Conservation (phyloP, 2,888 invertebrate species). For the Ornithoptera priamus region DNA sequence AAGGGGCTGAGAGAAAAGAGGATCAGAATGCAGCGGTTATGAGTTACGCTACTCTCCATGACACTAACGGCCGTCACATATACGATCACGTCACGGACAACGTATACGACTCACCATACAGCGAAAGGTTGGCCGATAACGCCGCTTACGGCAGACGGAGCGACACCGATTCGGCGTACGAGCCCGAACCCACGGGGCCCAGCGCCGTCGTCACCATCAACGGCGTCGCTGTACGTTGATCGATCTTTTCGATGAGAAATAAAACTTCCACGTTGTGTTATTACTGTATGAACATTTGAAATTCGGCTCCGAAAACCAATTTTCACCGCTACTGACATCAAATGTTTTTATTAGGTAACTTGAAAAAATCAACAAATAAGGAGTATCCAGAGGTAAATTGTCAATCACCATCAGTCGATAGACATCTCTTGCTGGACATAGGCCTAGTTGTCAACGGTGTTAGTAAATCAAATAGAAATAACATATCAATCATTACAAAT, state of each 20-base stretch:
- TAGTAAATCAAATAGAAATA: background rate
- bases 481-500: slow-evolving; percentile 30
- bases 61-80: slow-evolving; percentile 78
- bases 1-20: slow-evolving; percentile 91
- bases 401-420: background rate
- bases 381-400: background rate
- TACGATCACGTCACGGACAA: slow-evolving; percentile 82
- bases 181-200: slow-evolving; percentile 84
- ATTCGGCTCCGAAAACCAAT: slow-evolving; percentile 36
- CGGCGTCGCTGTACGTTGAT: slow-evolving; percentile 90
- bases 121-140: slow-evolving; percentile 78
- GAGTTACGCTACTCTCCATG: slow-evolving; percentile 92
- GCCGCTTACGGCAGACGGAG: slow-evolving; percentile 68
- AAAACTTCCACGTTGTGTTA: slow-evolving; percentile 15
- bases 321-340: slow-evolving; percentile 16
- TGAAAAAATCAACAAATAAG: background rate
- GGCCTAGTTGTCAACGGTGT: background rate
- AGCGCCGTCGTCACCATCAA: slow-evolving; percentile 89
- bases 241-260: background rate
- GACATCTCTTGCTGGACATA: too few species aligned
- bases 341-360: background rate
- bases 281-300: slow-evolving; percentile 20
- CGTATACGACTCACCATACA: slow-evolving; percentile 88
- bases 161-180: slow-evolving; percentile 78
- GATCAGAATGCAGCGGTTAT: slow-evolving; percentile 93